phyloP scores from a whole-genome alignment of 1,140 invertebrate genomes.

The Caenorhabditis briggsae region DNA sequence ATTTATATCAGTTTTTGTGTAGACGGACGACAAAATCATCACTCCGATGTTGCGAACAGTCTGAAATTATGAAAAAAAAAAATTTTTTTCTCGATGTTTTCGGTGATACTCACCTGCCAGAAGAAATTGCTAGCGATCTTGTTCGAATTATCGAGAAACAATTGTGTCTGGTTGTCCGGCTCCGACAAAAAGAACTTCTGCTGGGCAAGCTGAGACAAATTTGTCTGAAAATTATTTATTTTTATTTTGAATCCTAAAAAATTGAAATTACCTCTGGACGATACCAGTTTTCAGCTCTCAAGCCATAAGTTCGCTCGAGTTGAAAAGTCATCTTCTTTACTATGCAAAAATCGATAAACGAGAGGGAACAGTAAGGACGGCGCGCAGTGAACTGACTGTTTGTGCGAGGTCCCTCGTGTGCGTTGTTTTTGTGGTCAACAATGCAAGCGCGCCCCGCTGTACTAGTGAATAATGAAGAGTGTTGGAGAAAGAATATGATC shows the following conservation, averaged over 20 bases:
- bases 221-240: not conserved
- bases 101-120: not conserved
- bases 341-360: slow-evolving; percentile 81
- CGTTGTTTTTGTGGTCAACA: no score
- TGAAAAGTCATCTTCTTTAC: slow-evolving; percentile 76
- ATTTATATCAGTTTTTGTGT: slow-evolving; percentile 87
- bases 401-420: no score
- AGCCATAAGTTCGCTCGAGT: slow-evolving; percentile 31
- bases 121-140: not conserved
- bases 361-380: slow-evolving; percentile 76
- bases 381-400: slow-evolving; percentile 61
- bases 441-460: no score
- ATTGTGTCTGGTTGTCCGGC: slow-evolving; percentile 6
- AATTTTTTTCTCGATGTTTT: not conserved
- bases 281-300: slow-evolving; percentile 29
- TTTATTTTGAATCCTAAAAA: not conserved
- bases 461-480: no score
- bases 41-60: slow-evolving; percentile 33
- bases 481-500: no score
- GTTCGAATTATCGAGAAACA: slow-evolving; percentile 22
- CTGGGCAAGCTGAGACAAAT: not conserved
- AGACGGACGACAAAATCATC: slow-evolving; percentile 74
- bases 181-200: not conserved
- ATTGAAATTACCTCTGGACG: slow-evolving; percentile 4
- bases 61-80: not conserved